Evolutionary conservation across 2,888 invertebrate species (phyloP), one percentile per base, ranked within the genome.

Genomic region (Azorinus chamasolen): DNA sequence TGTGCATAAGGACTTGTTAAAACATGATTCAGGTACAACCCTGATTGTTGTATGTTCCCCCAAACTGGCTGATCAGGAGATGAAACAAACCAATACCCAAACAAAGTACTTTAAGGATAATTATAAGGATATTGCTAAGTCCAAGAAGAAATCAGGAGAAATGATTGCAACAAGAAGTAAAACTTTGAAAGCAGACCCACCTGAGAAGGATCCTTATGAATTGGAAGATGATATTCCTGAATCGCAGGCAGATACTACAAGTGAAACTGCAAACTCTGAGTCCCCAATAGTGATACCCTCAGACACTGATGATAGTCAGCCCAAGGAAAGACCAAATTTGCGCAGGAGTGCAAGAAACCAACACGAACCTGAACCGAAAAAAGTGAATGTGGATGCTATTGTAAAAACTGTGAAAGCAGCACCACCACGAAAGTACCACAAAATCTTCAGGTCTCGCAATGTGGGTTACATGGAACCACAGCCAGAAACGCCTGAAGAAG

Each of bases 21-120:
- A 87, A 74, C 85, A 85, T 75, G 84, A 87, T 51, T 79, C 86
- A 48, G 89, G 88, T 6, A 88, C 89, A 41, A 89, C 88, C 24
- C 70, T 89, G 20, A 88, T 89, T 51, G 89, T 89, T 48, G 87
- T 89, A n/a, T 89, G 89, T 62, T 88, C 88, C 43, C 88, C 88
- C 16, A 89, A 88, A 79, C 83, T 80, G 39, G 83, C 81, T 24
- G 82, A 82, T 27, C 32, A 32, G 32, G 87, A 88, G n/a, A 55
- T 83, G 14, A 85, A 84, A 58, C 78, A 83, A 46, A 68, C 76
- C 24, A 80, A 86, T 63, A 83, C 85, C 48, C 86, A 85, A 51
- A 69, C 84, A 48, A 87, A 87, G 71, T 85, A 86, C 63, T 85
- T 84, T 63, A 85, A 83, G 58, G 71, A 84, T 41, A 76, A 76